Evolutionary conservation across 2,113 vertebrate species (phyloP).

Genomic region (Macaca fascicularis): DNA sequence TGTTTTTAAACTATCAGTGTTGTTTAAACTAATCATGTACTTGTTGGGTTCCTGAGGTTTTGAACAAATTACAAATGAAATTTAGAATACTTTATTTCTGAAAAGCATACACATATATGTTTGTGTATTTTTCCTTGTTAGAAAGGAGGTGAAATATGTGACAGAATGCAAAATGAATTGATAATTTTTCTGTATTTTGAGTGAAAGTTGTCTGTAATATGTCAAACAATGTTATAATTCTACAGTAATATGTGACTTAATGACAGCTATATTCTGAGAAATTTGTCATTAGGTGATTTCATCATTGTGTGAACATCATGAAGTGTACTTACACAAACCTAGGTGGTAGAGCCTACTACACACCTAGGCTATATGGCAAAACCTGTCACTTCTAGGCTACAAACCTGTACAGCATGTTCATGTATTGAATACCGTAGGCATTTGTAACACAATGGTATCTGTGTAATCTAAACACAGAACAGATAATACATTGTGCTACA

Average conservation of each 20-base stretch:
- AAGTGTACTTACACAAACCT: background rate
- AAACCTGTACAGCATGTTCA: background rate
- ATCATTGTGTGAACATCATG: background rate
- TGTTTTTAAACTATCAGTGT: slow-evolving; percentile 33
- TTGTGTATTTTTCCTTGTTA: slow-evolving; percentile 11
- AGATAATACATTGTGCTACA: background rate
- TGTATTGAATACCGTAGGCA: background rate
- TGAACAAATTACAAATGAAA: slow-evolving; percentile 17
- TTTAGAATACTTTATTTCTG: slow-evolving; percentile 8
- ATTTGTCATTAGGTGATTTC: background rate
- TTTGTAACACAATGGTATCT: background rate
- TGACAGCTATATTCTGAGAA: background rate
- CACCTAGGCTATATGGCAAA: background rate
- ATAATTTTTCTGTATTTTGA: slow-evolving; percentile 29
- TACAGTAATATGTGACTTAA: background rate
- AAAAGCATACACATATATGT: background rate
- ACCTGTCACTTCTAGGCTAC: background rate
- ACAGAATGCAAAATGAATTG: slow-evolving; percentile 19
- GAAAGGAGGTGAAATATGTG: background rate
- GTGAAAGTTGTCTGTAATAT: background rate
- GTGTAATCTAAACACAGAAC: background rate
- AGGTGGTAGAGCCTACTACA: background rate
- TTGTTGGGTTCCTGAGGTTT: slow-evolving; percentile 33
- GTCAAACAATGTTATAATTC: background rate
- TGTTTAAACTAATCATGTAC: slow-evolving; percentile 43